A percentile compares a stretch with the other conserved stretches of the same genome.
Conservation (phyloP, 2,113 vertebrate genomes). For the Muntiacus muntjak region DNA sequence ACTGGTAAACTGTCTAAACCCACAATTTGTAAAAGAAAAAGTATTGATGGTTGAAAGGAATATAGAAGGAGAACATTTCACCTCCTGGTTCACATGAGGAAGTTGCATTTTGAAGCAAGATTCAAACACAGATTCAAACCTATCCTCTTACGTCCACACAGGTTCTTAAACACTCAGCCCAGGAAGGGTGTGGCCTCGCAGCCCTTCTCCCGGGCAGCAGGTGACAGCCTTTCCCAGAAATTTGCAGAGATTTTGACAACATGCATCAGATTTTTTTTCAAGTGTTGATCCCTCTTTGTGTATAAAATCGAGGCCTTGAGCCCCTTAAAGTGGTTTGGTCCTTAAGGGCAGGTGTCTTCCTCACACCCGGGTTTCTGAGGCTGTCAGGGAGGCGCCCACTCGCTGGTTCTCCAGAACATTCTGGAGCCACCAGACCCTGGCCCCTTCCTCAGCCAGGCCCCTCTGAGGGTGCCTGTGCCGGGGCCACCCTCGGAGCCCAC, state of each 20-base stretch:
- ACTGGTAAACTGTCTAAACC: background rate
- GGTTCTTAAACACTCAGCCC: background rate
- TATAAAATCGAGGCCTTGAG: background rate
- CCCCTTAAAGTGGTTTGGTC: too few species aligned
- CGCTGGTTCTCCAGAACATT: accelerated
- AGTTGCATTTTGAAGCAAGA: background rate
- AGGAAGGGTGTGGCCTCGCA: accelerated
- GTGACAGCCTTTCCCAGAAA: background rate
- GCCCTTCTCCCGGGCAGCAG: background rate
- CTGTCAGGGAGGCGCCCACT: accelerated
- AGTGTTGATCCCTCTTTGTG: background rate
- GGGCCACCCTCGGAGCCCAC: background rate
- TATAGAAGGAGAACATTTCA: too few species aligned
- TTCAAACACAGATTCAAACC: background rate
- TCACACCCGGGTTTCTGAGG: background rate
- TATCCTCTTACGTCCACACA: background rate
- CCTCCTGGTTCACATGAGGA: background rate
- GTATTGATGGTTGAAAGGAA: background rate
- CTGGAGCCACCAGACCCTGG: background rate
- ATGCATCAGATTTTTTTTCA: accelerated
- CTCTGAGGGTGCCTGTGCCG: accelerated
- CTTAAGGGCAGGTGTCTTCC: background rate
- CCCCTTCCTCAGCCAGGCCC: accelerated
- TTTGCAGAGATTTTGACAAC: accelerated
- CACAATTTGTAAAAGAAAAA: background rate